These are phyloP conservation scores for Chrysochloris asiatica DNA, from an alignment of 2,113 vertebrate genomes.

Conservation along the genomic window DNA sequence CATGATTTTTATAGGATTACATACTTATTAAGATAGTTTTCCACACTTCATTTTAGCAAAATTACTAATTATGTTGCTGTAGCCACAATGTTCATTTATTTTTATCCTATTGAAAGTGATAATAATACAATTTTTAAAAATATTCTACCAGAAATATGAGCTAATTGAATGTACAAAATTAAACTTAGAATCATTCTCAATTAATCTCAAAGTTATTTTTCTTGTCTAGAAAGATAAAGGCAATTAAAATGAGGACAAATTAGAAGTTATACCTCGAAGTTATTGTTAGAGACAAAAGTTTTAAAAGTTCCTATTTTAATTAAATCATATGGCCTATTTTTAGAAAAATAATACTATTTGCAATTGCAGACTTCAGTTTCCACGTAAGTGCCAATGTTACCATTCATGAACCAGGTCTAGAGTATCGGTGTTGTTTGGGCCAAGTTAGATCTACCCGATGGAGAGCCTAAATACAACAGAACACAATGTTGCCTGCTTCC, in stretches of 20 bases:
- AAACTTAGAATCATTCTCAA: conserved; percentile 19
- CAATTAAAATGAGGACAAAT: conserved; percentile 11
- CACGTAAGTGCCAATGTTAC: background rate
- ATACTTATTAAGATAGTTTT: background rate
- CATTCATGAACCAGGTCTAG: too few species aligned
- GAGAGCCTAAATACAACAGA: background rate
- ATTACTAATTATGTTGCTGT: conserved; percentile 36
- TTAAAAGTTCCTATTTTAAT: conserved; percentile 9
- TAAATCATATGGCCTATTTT: background rate
- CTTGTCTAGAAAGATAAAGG: conserved; percentile 25
- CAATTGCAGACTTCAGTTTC: background rate
- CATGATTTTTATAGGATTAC: conserved; percentile 5
- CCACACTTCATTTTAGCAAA: conserved; percentile 15
- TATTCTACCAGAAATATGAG: conserved; percentile 37
- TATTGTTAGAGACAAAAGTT: conserved; percentile 5
- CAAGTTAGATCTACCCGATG: too few species aligned
- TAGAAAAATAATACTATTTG: conserved; percentile 3
- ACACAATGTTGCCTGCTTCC: background rate
- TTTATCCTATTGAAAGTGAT: background rate
- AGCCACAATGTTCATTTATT: conserved; percentile 46
- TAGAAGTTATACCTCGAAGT: conserved; percentile 5
- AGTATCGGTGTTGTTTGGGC: too few species aligned
- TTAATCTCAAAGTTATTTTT: background rate
- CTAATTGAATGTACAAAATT: conserved; percentile 14
- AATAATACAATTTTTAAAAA: background rate